Base-by-base conservation (phyloP, 2,113 vertebrate genomes). In the Anser brachyrhynchus region DNA sequence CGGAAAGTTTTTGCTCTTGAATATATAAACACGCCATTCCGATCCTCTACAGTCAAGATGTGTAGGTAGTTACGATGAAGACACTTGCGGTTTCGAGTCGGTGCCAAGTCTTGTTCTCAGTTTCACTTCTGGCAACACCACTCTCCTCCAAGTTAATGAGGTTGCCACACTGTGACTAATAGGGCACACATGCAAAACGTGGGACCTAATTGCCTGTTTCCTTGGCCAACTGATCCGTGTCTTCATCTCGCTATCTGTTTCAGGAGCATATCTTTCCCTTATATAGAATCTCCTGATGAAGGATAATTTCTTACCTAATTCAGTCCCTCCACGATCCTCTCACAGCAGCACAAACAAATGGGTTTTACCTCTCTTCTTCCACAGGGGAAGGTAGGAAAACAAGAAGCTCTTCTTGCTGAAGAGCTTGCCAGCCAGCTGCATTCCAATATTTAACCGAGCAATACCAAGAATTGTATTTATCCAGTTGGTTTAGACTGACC, bases 101-200 rank as follows among this genome's bases (percentile, higher is more conserved):
- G 57, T 75, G 96, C 95, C 96, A 97, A 95, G 65, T 61, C 92
- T 75, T 58, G 26, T 43, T 96, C 90, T 96, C 87, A 26, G 88
- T 96, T 97, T 93, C 90, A 90, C 76, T 78, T 76, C 76, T 96
- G 94, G 92, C 92, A 96, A 71, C 2, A 1, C 26, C 1, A 1
- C 79, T 49, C 66, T 83, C 75, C 81, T 91, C 37, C 88, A 94
- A 96, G 93, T 86, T 88, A 94, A 69, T 86, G 83, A 93, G 75
- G 90, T 28, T 90, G 83, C 88, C 61, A 90, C 64, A 25, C 72
- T 55, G 61, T 95, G 76, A 95, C 84, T 80, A 92, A 95, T 25
- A 80, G 35, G 46, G 65, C 79, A 88, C 59, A 35, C 7, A 49
- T 26, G 69, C 90, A 90, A 90, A 90, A 88, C 19, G 17, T 49